Evolutionary conservation across 35 echinoderm and acorn worm species (phyloP).

Genomic region (Holothuria glaberrima): DNA sequence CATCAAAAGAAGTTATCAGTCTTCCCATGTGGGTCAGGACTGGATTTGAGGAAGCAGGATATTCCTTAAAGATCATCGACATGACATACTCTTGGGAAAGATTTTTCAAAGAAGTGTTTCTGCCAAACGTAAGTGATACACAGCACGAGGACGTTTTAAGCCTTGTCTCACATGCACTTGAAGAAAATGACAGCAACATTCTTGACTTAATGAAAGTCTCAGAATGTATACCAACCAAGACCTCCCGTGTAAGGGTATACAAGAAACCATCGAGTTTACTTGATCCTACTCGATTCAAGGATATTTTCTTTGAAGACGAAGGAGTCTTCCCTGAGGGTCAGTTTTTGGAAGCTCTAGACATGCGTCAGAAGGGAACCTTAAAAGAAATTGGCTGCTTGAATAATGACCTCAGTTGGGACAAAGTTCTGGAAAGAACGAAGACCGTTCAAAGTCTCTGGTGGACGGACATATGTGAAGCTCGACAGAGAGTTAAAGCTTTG

Average conservation of each 20-base stretch:
- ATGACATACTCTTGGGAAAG: background rate
- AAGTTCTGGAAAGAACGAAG: background rate
- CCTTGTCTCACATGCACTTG: background rate
- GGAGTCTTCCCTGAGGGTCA: background rate
- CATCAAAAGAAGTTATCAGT: background rate
- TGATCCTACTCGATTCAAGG: background rate
- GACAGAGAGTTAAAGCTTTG: background rate
- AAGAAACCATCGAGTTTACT: background rate
- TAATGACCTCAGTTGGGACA: background rate
- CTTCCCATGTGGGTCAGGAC: background rate
- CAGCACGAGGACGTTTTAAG: background rate
- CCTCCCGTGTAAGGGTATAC: background rate
- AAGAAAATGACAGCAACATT: background rate
- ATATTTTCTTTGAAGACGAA: constrained; percentile 13
- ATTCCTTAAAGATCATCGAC: background rate
- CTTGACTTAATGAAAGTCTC: background rate
- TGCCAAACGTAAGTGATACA: background rate
- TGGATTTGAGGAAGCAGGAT: background rate
- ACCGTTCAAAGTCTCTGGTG: constrained; percentile 5
- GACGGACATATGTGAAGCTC: background rate
- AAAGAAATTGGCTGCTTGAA: too few relatives aligned
- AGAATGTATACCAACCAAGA: background rate
- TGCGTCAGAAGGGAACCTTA: background rate
- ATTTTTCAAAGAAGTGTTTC: background rate
- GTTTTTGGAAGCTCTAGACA: background rate